A percentile compares a stretch with the other conserved stretches of the same genome.
These are phyloP conservation scores for Bembecia ichneumoniformis DNA, from an alignment of 2,888 invertebrate species.

Conservation along the genomic window DNA sequence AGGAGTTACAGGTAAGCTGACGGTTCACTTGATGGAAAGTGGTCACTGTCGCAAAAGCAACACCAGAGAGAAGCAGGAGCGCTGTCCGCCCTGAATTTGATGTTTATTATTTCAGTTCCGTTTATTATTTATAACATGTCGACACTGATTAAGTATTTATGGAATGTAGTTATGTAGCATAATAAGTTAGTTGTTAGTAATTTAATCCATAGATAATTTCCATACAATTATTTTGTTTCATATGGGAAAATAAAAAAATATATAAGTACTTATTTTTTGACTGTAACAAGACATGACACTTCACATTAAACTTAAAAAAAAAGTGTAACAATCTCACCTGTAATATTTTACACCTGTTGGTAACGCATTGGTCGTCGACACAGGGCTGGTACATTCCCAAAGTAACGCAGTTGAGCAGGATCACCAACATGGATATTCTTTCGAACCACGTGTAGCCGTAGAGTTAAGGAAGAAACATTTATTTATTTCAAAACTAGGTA, in stretches of 20 bases:
- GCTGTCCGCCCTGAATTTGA: no score
- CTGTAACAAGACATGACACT: not conserved
- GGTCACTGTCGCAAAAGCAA: no score
- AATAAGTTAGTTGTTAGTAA: not conserved
- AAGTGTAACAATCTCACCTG: conserved; percentile 75
- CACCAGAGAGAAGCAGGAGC: no score
- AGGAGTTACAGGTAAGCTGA: no score
- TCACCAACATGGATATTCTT: conserved; percentile 97
- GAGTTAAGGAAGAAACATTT: conserved; percentile 70
- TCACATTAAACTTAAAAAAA: not conserved
- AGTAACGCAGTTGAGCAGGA: conserved; percentile 97
- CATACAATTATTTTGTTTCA: not conserved
- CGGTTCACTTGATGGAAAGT: no score
- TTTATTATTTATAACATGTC: no score
- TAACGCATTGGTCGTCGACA: conserved; percentile 91
- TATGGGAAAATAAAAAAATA: not conserved
- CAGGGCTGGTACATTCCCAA: conserved; percentile 99
- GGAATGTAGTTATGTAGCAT: no score
- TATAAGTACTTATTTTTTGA: not conserved
- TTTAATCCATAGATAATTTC: not conserved
- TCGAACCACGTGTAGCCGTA: conserved; percentile 92
- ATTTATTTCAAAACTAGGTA: no score
- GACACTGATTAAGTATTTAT: no score
- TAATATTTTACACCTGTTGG: conserved; percentile 90
- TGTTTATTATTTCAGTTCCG: no score